These are phyloP conservation scores for Orchesella cincta DNA, from an alignment of 1,140 invertebrate species.

Conservation along the genomic window DNA sequence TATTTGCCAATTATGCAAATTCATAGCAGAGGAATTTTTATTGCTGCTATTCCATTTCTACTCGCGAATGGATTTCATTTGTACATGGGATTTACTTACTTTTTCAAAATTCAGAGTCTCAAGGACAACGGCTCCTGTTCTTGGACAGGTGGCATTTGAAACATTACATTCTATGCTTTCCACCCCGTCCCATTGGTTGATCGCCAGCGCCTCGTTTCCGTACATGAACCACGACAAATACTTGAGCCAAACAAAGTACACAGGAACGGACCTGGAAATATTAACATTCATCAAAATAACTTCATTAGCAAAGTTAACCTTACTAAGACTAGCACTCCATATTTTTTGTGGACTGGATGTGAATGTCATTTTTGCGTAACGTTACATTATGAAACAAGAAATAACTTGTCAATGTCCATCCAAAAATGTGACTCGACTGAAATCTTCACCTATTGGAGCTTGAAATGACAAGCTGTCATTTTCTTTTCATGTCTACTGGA, in stretches of 20 bases:
- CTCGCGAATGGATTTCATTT: no score
- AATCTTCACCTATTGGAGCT: no score
- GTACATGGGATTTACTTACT: constrained; percentile 61
- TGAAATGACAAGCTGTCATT: no score
- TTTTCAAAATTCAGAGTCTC: constrained; percentile 76
- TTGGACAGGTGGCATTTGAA: constrained; percentile 72
- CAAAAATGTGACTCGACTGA: no score
- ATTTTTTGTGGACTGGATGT: no score
- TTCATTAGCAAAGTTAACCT: constrained; percentile 11
- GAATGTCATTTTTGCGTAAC: neutral
- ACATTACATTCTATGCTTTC: constrained; percentile 70
- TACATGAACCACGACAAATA: constrained; percentile 95
- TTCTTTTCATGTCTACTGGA: no score
- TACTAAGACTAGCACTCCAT: no score
- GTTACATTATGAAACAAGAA: no score
- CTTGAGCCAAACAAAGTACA: constrained; percentile 86
- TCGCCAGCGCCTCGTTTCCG: constrained; percentile 86
- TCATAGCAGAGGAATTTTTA: no score
- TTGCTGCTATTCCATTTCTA: no score
- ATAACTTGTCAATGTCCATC: no score
- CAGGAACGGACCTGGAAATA: constrained; percentile 72
- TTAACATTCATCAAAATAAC: neutral
- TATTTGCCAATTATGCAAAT: no score
- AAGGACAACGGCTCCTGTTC: constrained; percentile 73
- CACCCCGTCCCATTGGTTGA: constrained; percentile 87